Conservation (phyloP, 2,888 invertebrate genomes). For the Macropis europaea region DNA sequence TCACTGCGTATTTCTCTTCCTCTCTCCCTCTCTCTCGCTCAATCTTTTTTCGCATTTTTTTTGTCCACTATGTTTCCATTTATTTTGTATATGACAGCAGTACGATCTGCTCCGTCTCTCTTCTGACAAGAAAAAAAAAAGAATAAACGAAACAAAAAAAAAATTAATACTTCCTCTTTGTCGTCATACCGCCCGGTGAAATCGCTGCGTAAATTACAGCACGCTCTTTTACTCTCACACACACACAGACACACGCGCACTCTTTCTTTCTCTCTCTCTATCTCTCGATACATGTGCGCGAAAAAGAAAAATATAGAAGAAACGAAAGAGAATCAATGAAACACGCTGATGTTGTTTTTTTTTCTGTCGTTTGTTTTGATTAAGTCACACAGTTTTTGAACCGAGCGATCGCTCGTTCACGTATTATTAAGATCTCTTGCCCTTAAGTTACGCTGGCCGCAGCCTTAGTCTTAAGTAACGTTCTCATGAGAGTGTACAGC, state of each 20-base stretch:
- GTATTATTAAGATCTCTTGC: slow-evolving; percentile 36
- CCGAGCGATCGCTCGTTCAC: slow-evolving; percentile 14
- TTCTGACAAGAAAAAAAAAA: slow-evolving; percentile 54
- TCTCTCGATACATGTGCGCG: no score
- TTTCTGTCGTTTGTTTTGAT: not conserved
- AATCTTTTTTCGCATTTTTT: not conserved
- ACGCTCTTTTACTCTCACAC: no score
- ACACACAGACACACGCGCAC: no score
- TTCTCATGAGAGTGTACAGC: slow-evolving; percentile 5
- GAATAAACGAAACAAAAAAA: slow-evolving; percentile 28
- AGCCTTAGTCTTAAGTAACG: slow-evolving; percentile 49
- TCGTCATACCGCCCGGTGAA: slow-evolving; percentile 60
- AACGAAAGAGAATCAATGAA: slow-evolving; percentile 10
- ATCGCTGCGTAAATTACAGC: slow-evolving; percentile 40
- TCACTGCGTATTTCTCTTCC: no score
- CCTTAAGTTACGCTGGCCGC: slow-evolving; percentile 57
- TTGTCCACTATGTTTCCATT: slow-evolving; percentile 44
- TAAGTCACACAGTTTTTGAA: slow-evolving; percentile 6
- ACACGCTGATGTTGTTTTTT: slow-evolving; percentile 6
- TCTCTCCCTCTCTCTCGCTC: not conserved
- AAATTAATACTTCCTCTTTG: slow-evolving; percentile 61
- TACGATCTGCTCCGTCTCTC: slow-evolving; percentile 51
- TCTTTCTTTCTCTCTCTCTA: no score
- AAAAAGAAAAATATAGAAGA: not conserved
- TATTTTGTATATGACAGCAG: slow-evolving; percentile 56